Evolutionary conservation across 2,888 invertebrate species (phyloP).

Genomic region (Nephrotoma guestfalica): DNA sequence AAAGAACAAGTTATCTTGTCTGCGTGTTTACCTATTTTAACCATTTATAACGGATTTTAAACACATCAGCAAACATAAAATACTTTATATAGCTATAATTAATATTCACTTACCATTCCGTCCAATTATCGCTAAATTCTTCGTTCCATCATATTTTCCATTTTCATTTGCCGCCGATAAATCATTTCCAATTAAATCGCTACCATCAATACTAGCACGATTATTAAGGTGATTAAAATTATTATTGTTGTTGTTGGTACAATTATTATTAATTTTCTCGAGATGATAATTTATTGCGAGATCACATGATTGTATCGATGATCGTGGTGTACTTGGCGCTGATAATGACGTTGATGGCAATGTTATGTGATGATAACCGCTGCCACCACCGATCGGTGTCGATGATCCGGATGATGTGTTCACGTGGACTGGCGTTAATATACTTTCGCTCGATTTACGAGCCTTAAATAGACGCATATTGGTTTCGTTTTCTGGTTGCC

Average conservation of each 20-base stretch:
- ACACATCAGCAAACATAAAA: not conserved
- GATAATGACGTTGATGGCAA: conserved; percentile 13
- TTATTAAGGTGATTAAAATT: not conserved
- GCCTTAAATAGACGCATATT: conserved; percentile 31
- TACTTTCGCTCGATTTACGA: conserved; percentile 30
- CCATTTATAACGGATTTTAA: not conserved
- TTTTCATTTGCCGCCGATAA: not conserved
- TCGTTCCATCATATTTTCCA: not conserved
- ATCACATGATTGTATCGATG: conserved; percentile 5
- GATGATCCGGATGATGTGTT: conserved; percentile 9
- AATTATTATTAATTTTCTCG: conserved; percentile 6
- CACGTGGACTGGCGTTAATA: conserved; percentile 19
- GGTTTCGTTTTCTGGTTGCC: not conserved
- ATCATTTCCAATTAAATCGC: not conserved
- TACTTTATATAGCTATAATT: not conserved
- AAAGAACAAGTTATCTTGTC: too few species aligned
- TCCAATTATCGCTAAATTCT: conserved; percentile 14
- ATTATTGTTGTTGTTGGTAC: not conserved
- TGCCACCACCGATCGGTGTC: not conserved
- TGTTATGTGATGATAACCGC: not conserved
- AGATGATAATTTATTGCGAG: conserved; percentile 7
- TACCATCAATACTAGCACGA: not conserved
- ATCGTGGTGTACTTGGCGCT: conserved; percentile 11
- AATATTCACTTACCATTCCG: conserved; percentile 17
- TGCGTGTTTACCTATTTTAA: not conserved